phyloP scores from a whole-genome alignment of 2,797 vertebrate genomes.

The Premnoplex brunnescens region DNA sequence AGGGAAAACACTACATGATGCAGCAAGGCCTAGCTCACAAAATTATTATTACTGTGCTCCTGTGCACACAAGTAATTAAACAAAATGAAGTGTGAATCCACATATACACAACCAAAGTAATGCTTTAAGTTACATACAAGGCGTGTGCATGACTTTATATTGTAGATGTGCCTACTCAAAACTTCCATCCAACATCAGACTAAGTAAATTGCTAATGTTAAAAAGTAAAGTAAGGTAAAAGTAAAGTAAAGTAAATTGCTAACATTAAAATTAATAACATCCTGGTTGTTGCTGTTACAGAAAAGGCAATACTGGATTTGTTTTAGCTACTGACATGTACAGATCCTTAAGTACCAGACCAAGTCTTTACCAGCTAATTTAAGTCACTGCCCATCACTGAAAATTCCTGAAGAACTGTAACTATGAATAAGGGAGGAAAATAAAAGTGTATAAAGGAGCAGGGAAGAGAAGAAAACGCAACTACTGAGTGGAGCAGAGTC shows the following conservation, averaged over 20 bases:
- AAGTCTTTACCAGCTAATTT: not conserved
- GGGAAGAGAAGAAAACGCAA: not conserved
- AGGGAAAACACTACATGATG: not conserved
- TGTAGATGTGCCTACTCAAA: not conserved
- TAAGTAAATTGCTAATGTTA: not conserved
- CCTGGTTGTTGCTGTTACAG: not conserved
- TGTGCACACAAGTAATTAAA: not conserved
- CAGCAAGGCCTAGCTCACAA: not conserved
- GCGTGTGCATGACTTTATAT: not conserved
- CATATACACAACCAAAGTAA: not conserved
- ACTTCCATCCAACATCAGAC: not conserved
- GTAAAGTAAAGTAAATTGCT: too few species aligned
- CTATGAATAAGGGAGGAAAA: not conserved
- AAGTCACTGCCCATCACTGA: not conserved
- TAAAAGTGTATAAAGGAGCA: too few species aligned
- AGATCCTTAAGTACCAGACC: not conserved
- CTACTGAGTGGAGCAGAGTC: fast-evolving
- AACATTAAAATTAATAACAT: not conserved
- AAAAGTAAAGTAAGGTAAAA: too few species aligned
- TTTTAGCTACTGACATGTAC: not conserved
- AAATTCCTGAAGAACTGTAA: not conserved
- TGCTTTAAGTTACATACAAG: not conserved
- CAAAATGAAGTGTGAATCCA: not conserved
- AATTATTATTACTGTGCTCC: not conserved
- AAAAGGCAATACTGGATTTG: not conserved